These are phyloP conservation scores for Diarsia mendica DNA, from an alignment of 2,888 invertebrate genomes.

Conservation along the genomic window DNA sequence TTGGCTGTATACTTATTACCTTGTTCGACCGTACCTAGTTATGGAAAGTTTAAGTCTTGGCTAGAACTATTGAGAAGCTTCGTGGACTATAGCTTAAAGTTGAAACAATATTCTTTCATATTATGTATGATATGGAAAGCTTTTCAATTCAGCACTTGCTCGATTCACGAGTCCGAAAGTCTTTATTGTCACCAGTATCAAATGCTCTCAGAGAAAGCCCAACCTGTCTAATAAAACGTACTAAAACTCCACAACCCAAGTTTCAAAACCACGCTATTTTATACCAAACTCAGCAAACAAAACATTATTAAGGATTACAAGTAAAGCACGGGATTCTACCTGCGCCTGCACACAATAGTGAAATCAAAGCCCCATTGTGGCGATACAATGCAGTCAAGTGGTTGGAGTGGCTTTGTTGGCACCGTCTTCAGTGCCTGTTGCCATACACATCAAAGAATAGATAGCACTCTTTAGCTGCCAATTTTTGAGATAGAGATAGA, in stretches of 20 bases:
- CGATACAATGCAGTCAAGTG: conserved; percentile 66
- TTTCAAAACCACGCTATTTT: conserved; percentile 55
- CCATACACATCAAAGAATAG: conserved; percentile 42
- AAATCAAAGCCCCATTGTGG: conserved; percentile 67
- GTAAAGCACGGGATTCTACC: conserved; percentile 61
- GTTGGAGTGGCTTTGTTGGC: conserved; percentile 59
- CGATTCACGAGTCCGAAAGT: not conserved
- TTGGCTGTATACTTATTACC: no score
- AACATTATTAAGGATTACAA: conserved; percentile 63
- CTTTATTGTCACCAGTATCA: conserved; percentile 6
- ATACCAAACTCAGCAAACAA: conserved; percentile 60
- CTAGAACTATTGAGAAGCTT: not conserved
- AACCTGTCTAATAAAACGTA: conserved; percentile 22
- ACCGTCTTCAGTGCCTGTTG: conserved; percentile 51
- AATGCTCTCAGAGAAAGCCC: not conserved
- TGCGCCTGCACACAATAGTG: conserved; percentile 63
- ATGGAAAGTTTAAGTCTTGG: not conserved
- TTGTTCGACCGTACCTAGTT: not conserved
- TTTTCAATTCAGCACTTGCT: conserved; percentile 3
- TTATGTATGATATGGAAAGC: not conserved
- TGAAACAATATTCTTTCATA: not conserved
- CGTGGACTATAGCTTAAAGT: not conserved
- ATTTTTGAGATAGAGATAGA: conserved; percentile 28
- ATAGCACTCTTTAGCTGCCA: conserved; percentile 34
- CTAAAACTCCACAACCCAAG: conserved; percentile 31